Conservation (phyloP, 2,888 invertebrate species). For the Phengaris alcon region DNA sequence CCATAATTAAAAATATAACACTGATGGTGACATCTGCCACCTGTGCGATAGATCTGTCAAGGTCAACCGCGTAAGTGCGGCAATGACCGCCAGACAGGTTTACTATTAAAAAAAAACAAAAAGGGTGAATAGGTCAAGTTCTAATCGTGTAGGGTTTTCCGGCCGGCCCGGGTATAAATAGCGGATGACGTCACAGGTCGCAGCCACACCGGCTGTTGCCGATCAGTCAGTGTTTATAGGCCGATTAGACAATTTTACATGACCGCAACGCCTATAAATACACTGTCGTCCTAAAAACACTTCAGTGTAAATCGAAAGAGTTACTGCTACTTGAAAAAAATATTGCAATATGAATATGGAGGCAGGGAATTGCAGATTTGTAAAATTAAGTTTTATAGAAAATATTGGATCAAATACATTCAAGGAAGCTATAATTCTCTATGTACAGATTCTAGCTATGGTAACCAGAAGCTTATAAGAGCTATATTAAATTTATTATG, state of each 20-base stretch:
- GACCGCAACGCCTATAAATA: conserved; percentile 38
- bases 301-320: neutral
- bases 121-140: conserved; percentile 64
- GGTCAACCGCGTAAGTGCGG: conserved; percentile 62
- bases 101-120: conserved; percentile 54
- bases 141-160: conserved; percentile 67
- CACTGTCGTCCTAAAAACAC: conserved; percentile 31
- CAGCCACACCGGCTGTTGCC: conserved; percentile 61
- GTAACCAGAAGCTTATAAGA: no score
- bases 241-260: conserved; percentile 52
- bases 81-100: conserved; percentile 67
- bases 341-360: no score
- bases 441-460: no score
- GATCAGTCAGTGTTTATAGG: conserved; percentile 65
- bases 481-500: no score
- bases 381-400: no score
- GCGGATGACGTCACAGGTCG: conserved; percentile 61
- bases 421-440: no score
- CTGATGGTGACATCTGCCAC: conserved; percentile 42
- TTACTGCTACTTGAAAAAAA: neutral
- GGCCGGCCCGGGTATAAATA: conserved; percentile 50
- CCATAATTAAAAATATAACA: conserved; percentile 39
- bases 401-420: no score
- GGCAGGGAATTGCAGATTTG: no score
- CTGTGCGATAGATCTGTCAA: conserved; percentile 46